phyloP scores from a whole-genome alignment of 2,113 vertebrate species.

The Lamprologus speciosus region DNA sequence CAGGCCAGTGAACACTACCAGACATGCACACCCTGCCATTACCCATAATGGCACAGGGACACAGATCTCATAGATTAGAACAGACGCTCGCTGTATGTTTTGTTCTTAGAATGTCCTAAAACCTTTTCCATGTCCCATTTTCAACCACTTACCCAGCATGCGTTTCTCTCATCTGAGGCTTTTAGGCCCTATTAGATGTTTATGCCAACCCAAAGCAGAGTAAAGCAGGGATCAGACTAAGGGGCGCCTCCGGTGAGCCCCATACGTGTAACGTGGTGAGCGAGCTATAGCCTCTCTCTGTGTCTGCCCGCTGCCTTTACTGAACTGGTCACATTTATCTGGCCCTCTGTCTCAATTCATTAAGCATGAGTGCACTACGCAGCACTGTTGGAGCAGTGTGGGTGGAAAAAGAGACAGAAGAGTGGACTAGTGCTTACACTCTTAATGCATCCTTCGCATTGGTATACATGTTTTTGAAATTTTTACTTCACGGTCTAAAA shows the following conservation, averaged over 20 bases:
- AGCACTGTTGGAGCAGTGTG: neutral
- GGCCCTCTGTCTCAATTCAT: slow-evolving; percentile 50
- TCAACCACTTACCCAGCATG: slow-evolving; percentile 53
- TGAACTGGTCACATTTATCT: slow-evolving; percentile 50
- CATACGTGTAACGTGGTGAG: slow-evolving; percentile 14
- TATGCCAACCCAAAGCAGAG: slow-evolving; percentile 22
- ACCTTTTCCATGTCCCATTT: slow-evolving; percentile 56
- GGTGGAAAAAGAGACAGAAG: neutral
- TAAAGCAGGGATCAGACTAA: slow-evolving; percentile 13
- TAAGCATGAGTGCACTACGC: slow-evolving; percentile 30
- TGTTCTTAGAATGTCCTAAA: slow-evolving; percentile 53
- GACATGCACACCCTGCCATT: neutral
- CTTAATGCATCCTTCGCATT: neutral
- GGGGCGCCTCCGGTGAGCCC: slow-evolving; percentile 25
- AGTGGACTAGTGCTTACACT: neutral
- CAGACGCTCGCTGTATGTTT: slow-evolving; percentile 20
- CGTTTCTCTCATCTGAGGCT: slow-evolving; percentile 45
- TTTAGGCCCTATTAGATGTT: slow-evolving; percentile 56
- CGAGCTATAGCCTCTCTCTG: neutral
- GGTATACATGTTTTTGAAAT: neutral
- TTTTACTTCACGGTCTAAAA: neutral
- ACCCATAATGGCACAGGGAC: neutral
- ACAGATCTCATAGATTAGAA: slow-evolving; percentile 27
- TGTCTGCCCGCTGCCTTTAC: slow-evolving; percentile 29
- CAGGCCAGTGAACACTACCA: neutral